Evolutionary conservation across 1,140 invertebrate species (phyloP), one percentile per base, ranked within the genome.

Genomic region (Tetraneura akinire): DNA sequence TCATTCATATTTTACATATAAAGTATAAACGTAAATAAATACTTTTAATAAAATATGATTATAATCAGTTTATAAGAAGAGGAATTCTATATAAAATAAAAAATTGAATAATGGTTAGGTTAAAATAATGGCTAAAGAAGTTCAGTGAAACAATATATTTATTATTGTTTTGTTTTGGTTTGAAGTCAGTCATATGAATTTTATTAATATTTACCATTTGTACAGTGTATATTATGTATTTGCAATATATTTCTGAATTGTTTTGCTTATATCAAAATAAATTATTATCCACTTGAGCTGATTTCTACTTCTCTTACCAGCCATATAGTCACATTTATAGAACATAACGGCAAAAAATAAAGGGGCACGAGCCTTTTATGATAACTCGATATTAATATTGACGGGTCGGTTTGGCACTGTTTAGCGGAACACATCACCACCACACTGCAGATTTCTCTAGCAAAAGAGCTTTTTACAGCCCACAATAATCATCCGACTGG

Each of bases 321-420:
- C 32, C 62, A 26, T 32, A 16, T 29, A 0, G n/a, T 18, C 60
- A 37, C 16, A 62, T 62, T 62, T 18, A 32, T 32, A 32, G 26
- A 37, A 62, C 11, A 32, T 18, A 8, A 62, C 57, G 6, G 29
- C 23, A 11, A 8, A 68, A 23, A 45, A n/a, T n/a, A 45, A 21
- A 68, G 13, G n/a, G 64, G 37, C 21, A 42, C 37, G 13, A n/a
- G 18, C 26, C n/a, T 68, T 45, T 57, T 53, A 57, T 37, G 51
- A 32, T 74, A 42, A 74, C 51, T 29, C 29, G 51, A 53, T 74
- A 74, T 74, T 74, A 74, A 74, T 74, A 74, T 55, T 57, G 51
- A 74, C 47, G 51, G 71, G 68, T 71, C 23, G 49, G 73, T 37
- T 37, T 57, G 53, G 73, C 73, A 37, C 49, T 57, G 49, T 55